A percentile compares a stretch with the other conserved stretches of the same genome.
Evolutionary conservation across 2,888 invertebrate genomes (phyloP).

Genomic region (Willowsia nigromaculata): DNA sequence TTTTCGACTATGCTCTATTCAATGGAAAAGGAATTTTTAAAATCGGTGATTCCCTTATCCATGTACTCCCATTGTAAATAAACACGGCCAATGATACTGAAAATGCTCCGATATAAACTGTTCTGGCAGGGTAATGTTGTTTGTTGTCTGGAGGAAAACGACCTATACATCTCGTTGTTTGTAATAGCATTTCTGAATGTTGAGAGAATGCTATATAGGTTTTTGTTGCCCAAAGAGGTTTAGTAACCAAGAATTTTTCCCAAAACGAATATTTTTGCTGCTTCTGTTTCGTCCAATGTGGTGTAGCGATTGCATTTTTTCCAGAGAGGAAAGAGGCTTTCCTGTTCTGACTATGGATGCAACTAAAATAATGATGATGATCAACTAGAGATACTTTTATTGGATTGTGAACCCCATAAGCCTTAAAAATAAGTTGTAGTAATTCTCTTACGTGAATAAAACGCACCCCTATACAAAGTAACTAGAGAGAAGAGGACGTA

Average conservation of each 20-base stretch:
- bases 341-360: not conserved
- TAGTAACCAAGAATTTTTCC: not conserved
- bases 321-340: not conserved
- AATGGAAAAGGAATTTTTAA: too few species aligned
- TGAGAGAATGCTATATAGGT: not conserved
- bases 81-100: too few species aligned
- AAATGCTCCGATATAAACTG: too few species aligned
- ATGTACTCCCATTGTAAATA: too few species aligned
- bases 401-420: slow-evolving; percentile 43
- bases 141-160: too few species aligned
- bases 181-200: not conserved
- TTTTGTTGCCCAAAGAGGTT: not conserved
- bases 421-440: slow-evolving; percentile 34
- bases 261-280: not conserved
- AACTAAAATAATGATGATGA: slow-evolving; percentile 28
- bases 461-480: not conserved
- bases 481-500: not conserved
- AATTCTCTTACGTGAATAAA: not conserved
- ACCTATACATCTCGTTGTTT: too few species aligned
- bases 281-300: not conserved
- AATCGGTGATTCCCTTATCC: too few species aligned
- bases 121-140: too few species aligned
- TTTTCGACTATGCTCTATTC: too few species aligned
- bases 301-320: not conserved
- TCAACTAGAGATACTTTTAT: slow-evolving; percentile 55